Base-by-base conservation (phyloP, 1,140 invertebrate species). In the Amyelois transitella region DNA sequence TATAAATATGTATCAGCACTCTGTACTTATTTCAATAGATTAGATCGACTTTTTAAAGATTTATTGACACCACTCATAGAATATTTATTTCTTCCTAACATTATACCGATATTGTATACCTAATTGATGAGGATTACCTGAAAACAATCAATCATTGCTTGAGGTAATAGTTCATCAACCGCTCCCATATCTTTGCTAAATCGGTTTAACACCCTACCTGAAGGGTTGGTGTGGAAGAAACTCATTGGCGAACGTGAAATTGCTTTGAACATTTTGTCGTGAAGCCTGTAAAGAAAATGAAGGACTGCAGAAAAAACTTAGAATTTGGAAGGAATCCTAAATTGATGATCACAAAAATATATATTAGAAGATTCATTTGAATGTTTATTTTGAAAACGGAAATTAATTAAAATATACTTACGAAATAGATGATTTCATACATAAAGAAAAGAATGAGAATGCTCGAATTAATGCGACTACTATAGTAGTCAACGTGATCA, bases 101-200 rank as follows among this genome's bases (percentile, higher is more conserved):
- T n/a, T n/a, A n/a, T n/a, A n/a, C n/a, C n/a, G n/a, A n/a, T n/a
- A n/a, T n/a, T n/a, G n/a, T n/a, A n/a, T n/a, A n/a, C n/a, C n/a
- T n/a, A n/a, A n/a, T n/a, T n/a, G n/a, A n/a, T n/a, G 22, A 5
- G 25, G 1, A 10, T 6, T 38, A 93, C 92, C 77, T 92, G 91
- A 53, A 90, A 75, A n/a, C 90, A 85, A 72, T 96, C 94, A 53
- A 94, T 90, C 80, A 94, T 90, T 6, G 90, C 86, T 69, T 89
- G 87, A 59, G 97, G 97, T 8, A 99, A 81, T 1, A 94, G 75
- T 81, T 98, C 97, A 78, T 98, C 97, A 21, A 97, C 91, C 0
- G 93, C 91, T 0, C 91, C 85, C 75, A 91, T 84, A 57, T 91
- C 90, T 72, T 90, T 91, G 28, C 90, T 90, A 60, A 91, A 90